Percentiles rank a stretch among this genome's conserved stretches.
Conservation (phyloP, 2,113 vertebrate genomes). For the Pelobates fuscus region DNA sequence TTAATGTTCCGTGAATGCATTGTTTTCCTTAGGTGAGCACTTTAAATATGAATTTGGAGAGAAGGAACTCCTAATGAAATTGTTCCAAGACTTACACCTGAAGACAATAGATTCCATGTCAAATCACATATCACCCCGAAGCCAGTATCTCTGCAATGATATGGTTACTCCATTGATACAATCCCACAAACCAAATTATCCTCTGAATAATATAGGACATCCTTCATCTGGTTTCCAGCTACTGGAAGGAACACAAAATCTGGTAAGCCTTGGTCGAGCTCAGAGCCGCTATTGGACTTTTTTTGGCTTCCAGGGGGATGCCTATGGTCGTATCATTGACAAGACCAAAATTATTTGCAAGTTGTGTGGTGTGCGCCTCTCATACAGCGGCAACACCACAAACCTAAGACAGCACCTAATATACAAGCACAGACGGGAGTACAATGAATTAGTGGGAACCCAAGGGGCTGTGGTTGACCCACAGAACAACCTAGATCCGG, state of each 20-base stretch:
- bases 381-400: slow-evolving; percentile 61
- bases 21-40: slow-evolving; percentile 59
- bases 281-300: slow-evolving; percentile 63
- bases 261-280: slow-evolving; percentile 56
- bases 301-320: slow-evolving; percentile 65
- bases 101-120: slow-evolving; percentile 59
- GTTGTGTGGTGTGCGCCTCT: slow-evolving; percentile 65
- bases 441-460: slow-evolving; percentile 54
- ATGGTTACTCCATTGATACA: slow-evolving; percentile 39
- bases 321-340: slow-evolving; percentile 66
- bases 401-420: slow-evolving; percentile 67
- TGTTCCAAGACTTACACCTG: slow-evolving; percentile 69
- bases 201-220: background rate
- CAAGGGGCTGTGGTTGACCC: slow-evolving; percentile 41
- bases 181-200: slow-evolving; percentile 48
- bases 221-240: slow-evolving; percentile 36
- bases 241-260: slow-evolving; percentile 59
- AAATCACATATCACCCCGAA: slow-evolving; percentile 55
- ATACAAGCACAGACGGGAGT: slow-evolving; percentile 64
- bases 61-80: slow-evolving; percentile 69
- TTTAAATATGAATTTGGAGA: slow-evolving; percentile 69
- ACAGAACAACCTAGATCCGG: slow-evolving; percentile 14
- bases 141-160: slow-evolving; percentile 41
- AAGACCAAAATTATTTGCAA: slow-evolving; percentile 68
- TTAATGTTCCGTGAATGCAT: too few species aligned